Evolutionary conservation across 2,113 vertebrate species (phyloP), one percentile per base, ranked within the genome.

Genomic region (Apodemus sylvaticus): DNA sequence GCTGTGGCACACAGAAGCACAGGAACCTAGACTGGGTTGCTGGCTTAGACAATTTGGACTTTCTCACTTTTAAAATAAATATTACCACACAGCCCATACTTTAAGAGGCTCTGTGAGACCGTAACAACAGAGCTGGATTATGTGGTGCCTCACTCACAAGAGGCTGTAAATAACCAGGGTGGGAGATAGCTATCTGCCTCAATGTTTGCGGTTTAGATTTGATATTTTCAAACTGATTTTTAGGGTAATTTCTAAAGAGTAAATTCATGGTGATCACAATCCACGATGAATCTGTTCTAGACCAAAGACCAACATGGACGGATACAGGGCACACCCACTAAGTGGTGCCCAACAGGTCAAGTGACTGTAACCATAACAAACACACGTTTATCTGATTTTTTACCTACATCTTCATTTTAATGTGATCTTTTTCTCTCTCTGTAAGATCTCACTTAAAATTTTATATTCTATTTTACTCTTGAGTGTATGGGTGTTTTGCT

Each of bases 201-300:
- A 16, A 83, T 73, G 19, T n/a, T 24, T 85, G 64, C 0, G 16
- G 1, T 58, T 70, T 36, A 34, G 36, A 93, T 42, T 62, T 92
- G 34, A 78, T 86, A 48, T 19, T 66, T 7, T 42, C 58, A 77
- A 64, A 53, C 1, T 92, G 55, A 68, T 62, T 85, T 95, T 94
- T 55, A 90, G 77, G 70, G 42, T 85, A 76, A 89, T 90, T 95
- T 78, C 66, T 58, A 89, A 94, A 89, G 58, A 86, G 26, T 45
- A 86, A 55, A 60, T 31, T 70, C 6, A 74, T 2, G 62, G 39
- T 88, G 60, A 10, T 34, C 29, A 45, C 31, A 29, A 74, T 42
- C 36, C 62, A 45, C 24, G 51, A 45, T 53, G 60, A 74, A 39
- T n/a, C 91, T 16, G 11, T 16, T 71, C 29, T 26, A 51, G 62